Base-by-base conservation (phyloP, 2,888 invertebrate species). In the Dyspetes luteomarginatus region DNA sequence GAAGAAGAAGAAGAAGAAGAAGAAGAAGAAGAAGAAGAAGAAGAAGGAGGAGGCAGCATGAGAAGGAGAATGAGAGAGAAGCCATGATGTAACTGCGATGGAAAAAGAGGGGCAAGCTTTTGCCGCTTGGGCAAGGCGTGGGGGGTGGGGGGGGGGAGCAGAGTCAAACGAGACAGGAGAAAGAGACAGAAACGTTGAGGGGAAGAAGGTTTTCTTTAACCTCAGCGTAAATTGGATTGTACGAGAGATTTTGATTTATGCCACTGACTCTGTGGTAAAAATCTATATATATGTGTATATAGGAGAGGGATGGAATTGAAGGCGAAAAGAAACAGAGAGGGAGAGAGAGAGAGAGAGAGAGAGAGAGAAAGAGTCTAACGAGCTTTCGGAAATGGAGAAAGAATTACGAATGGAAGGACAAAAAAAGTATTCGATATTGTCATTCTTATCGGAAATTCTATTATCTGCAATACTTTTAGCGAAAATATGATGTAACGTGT, bases 201-300 rank as follows among this genome's bases (percentile, higher is more conserved):
- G 62, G 82, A 83, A 83, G 85, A 86, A 83, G 85, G 83, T 86
- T 87, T 65, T 84, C 84, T 85, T 86, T 83, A 85, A 85, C 84
- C 85, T 77, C 87, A 71, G 86, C 86, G 87, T 87, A 86, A 88
- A 87, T 87, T 86, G 87, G 88, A 88, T 88, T 84, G 86, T 82
- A 83, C 84, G 84, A 73, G 83, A 79, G 85, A 87, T 87, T 88
- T 86, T 88, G 86, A 88, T 88, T 88, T 87, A 88, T 87, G 84
- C 83, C 72, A 30, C 24, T 52, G 73, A 30, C 78, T 79, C 81
- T 65, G 82, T 74, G 84, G 43, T 69, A 26, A 79, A 83, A 85
- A 83, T 83, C 60, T 74, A 28, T 71, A 41, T 43, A 48, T n/a
- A 36, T 12, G 36, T n/a, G n/a, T 19, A 15, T n/a, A 60, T 64